These are phyloP conservation scores for Neogobius melanostomus DNA, from an alignment of 2,113 vertebrate genomes.

Conservation along the genomic window DNA sequence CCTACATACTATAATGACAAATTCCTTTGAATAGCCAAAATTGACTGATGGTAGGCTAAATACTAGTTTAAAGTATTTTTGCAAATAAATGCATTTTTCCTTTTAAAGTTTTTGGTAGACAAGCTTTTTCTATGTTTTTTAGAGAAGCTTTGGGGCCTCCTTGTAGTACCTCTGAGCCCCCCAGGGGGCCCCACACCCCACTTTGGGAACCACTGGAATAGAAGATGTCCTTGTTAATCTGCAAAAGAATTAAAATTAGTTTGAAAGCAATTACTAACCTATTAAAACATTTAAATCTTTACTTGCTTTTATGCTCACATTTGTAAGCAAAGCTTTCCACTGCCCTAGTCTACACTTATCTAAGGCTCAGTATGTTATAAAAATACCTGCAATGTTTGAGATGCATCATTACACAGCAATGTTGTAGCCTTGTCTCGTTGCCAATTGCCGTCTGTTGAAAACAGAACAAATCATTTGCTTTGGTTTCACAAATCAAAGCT, in stretches of 20 bases:
- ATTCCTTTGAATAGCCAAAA: too few relatives aligned
- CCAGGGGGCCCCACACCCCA: too few relatives aligned
- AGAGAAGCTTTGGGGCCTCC: too few relatives aligned
- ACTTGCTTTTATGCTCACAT: background rate
- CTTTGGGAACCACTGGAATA: background rate
- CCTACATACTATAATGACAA: too few relatives aligned
- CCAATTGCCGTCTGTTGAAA: conserved; percentile 33
- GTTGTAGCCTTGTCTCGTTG: conserved; percentile 9
- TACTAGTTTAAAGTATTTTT: too few relatives aligned
- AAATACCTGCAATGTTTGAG: conserved; percentile 23
- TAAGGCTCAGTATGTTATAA: background rate
- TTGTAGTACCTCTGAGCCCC: too few relatives aligned
- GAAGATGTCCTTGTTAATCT: background rate
- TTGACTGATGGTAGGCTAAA: too few relatives aligned
- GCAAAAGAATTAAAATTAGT: background rate
- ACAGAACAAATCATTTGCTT: background rate
- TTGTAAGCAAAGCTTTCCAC: too few relatives aligned
- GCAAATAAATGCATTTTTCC: too few relatives aligned
- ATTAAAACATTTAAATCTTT: background rate
- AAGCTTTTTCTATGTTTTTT: too few relatives aligned
- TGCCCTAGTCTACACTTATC: too few relatives aligned
- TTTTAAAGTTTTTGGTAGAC: too few relatives aligned
- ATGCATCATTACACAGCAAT: conserved; percentile 2
- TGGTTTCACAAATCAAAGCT: background rate
- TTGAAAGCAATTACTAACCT: background rate